Evolutionary conservation across 2,113 vertebrate species (phyloP).

Genomic region (Melierax canorus): DNA sequence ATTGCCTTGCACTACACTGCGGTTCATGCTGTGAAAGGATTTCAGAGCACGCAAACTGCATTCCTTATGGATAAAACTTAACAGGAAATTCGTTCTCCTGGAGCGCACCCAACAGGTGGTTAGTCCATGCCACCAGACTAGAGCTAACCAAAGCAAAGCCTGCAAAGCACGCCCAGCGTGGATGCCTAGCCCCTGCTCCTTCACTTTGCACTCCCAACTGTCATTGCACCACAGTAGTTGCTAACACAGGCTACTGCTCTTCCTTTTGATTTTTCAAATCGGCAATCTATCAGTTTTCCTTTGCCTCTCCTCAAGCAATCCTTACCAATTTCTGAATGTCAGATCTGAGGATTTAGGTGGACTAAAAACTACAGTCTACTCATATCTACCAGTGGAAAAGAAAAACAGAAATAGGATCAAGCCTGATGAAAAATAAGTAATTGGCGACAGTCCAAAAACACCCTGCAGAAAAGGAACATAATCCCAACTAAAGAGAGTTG

Average conservation of each 20-base stretch:
- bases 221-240: neutral
- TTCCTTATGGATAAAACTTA: neutral
- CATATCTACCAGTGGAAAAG: neutral
- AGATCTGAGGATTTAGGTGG: neutral
- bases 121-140: neutral
- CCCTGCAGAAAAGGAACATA: neutral
- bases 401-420: neutral
- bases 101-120: neutral
- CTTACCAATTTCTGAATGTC: neutral
- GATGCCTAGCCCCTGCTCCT: neutral
- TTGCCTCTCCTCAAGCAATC: neutral
- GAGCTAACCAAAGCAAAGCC: neutral
- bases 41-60: neutral
- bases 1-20: accelerated
- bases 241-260: neutral
- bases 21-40: accelerated
- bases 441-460: neutral
- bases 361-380: neutral
- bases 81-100: neutral
- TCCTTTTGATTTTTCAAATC: neutral
- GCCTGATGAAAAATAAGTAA: neutral
- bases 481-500: neutral
- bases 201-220: neutral
- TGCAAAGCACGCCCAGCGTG: accelerated
- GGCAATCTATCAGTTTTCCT: neutral